Evolutionary conservation across 2,797 vertebrate genomes (phyloP).

Genomic region (Poecilia picta): DNA sequence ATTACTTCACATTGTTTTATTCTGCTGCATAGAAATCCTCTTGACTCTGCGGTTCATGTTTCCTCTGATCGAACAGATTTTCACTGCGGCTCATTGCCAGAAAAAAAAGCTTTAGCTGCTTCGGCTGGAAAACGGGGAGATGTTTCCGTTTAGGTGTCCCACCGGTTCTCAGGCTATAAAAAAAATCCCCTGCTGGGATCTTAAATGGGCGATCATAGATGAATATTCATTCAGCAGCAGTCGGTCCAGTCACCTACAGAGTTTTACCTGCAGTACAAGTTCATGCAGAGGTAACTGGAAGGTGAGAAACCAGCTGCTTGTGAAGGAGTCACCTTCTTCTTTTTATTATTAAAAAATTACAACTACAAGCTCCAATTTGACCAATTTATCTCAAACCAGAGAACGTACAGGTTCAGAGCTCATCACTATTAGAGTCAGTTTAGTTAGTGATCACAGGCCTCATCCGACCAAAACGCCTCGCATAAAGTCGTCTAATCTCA

Average conservation of each 20-base stretch:
- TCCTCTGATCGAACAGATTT: conserved; percentile 29
- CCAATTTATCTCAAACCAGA: conserved; percentile 62
- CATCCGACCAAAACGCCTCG: conserved; percentile 51
- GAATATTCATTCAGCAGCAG: conserved; percentile 57
- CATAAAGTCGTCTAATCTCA: conserved; percentile 59
- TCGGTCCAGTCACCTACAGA: conserved; percentile 8
- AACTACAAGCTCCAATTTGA: conserved; percentile 61
- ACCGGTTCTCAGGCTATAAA: conserved; percentile 15
- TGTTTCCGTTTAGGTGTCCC: conserved; percentile 15
- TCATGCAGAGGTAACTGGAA: conserved; percentile 26
- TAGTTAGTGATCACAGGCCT: conserved; percentile 62
- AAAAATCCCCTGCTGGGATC: conserved; percentile 52
- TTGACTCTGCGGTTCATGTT: conserved; percentile 57
- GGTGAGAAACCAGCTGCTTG: neutral
- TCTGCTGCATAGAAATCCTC: conserved; percentile 26
- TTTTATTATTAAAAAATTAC: neutral
- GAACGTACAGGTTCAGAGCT: conserved; percentile 28
- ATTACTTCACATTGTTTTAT: neutral
- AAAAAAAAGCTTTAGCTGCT: conserved; percentile 54
- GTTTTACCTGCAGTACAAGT: conserved; percentile 14
- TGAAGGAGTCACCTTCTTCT: neutral
- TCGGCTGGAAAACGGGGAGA: conserved; percentile 38
- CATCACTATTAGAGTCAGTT: conserved; percentile 64
- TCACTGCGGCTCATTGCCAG: conserved; percentile 51
- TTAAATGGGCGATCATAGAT: conserved; percentile 35